Evolutionary conservation across 1,140 invertebrate species (phyloP).

Genomic region (Goniozus legneri): DNA sequence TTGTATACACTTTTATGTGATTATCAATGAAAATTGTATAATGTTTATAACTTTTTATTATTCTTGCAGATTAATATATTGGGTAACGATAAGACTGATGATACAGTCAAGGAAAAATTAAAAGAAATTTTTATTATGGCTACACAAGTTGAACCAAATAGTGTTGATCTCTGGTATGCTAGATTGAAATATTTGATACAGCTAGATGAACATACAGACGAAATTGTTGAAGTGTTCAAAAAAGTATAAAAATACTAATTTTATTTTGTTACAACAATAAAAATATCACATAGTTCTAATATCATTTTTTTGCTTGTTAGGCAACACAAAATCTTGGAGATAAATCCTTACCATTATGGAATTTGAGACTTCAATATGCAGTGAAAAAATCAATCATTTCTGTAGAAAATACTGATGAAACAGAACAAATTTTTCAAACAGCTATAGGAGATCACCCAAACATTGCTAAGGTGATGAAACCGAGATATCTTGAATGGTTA

Average conservation of each 20-base stretch:
- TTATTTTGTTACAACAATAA: conserved; percentile 3
- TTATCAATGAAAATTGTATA: not conserved
- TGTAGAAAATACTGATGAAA: conserved; percentile 42
- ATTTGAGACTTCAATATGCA: conserved; percentile 47
- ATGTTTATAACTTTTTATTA: too few relatives aligned
- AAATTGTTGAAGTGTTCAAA: conserved; percentile 34
- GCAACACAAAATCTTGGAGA: conserved; percentile 42
- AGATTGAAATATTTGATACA: conserved; percentile 46
- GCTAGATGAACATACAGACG: conserved; percentile 37
- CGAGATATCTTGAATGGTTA: conserved; percentile 53
- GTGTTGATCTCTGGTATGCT: conserved; percentile 51
- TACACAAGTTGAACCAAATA: conserved; percentile 46
- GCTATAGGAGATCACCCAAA: conserved; percentile 36
- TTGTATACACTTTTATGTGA: conserved; percentile 7
- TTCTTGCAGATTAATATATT: conserved; percentile 9
- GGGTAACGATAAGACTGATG: conserved; percentile 45
- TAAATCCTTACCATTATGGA: conserved; percentile 51
- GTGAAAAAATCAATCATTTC: too few relatives aligned
- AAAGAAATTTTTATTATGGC: conserved; percentile 47
- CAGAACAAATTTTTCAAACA: conserved; percentile 50
- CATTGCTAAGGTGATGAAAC: conserved; percentile 49
- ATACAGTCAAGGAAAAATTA: conserved; percentile 32
- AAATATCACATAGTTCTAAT: conserved; percentile 2
- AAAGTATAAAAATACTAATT: too few relatives aligned
- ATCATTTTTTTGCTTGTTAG: conserved; percentile 32